Evolutionary conservation across 2,113 vertebrate genomes (phyloP).

Genomic region (Oncorhynchus gorbuscha): DNA sequence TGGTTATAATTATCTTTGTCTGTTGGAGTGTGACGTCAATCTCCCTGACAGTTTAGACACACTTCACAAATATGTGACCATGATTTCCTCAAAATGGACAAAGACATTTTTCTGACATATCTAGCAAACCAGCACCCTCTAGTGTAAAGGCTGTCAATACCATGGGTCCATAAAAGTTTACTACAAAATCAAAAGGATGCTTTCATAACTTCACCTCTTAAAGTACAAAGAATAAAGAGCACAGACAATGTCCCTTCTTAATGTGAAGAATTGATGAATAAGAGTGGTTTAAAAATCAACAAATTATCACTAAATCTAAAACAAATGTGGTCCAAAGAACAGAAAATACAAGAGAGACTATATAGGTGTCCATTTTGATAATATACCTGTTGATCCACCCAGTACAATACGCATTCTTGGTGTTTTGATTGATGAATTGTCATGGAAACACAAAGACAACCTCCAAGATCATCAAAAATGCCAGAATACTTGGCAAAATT

Average conservation of each 20-base stretch:
- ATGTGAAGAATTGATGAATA: not conserved
- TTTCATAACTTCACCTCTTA: not conserved
- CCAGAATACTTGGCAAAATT: no score
- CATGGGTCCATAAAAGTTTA: not conserved
- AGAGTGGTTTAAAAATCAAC: no score
- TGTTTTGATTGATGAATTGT: no score
- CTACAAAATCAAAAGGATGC: not conserved
- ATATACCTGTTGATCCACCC: no score
- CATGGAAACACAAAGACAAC: no score
- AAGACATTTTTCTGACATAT: not conserved
- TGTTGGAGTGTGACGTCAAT: not conserved
- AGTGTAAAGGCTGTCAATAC: not conserved
- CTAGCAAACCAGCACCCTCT: slow-evolving; percentile 25
- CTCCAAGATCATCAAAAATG: no score
- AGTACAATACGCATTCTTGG: no score
- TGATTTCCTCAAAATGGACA: not conserved
- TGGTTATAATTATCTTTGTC: not conserved
- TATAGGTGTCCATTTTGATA: no score
- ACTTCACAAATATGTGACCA: not conserved
- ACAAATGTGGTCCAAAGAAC: no score
- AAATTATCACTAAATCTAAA: no score
- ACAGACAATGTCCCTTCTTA: not conserved
- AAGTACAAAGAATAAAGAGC: not conserved
- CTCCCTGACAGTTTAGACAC: not conserved
- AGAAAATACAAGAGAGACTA: no score